Percentiles rank a stretch among this genome's conserved stretches.
These are phyloP conservation scores for Drosophila setifemur DNA, from an alignment of 1,140 invertebrate genomes.

Conservation along the genomic window DNA sequence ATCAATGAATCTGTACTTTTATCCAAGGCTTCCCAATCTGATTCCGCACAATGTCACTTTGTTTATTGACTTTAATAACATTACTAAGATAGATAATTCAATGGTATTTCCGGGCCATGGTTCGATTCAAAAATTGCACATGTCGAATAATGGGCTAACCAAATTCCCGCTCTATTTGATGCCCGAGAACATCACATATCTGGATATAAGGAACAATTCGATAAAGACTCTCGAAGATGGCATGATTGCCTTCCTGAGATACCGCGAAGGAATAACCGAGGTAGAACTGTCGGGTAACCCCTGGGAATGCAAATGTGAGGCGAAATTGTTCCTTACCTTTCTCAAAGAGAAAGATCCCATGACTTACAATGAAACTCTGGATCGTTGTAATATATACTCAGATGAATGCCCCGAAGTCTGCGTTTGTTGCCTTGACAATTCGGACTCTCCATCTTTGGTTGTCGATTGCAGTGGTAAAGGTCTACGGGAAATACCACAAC, in stretches of 20 bases:
- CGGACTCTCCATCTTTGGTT: not conserved
- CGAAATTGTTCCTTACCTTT: slow-evolving; percentile 1
- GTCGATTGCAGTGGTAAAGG: not conserved
- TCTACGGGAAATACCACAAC: not conserved
- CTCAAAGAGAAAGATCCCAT: not conserved
- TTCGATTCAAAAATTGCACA: not conserved
- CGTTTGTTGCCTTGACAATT: slow-evolving; percentile 5
- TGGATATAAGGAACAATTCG: slow-evolving; percentile 3
- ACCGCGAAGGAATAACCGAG: not conserved
- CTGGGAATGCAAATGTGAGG: not conserved
- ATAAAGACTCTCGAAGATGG: not conserved
- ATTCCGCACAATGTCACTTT: not conserved
- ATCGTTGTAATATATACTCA: not conserved
- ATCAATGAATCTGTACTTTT: not conserved
- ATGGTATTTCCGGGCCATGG: not conserved
- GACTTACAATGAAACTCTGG: not conserved
- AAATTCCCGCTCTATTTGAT: not conserved
- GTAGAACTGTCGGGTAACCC: slow-evolving; percentile 7
- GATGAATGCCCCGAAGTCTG: slow-evolving; percentile 3
- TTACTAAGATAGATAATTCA: not conserved
- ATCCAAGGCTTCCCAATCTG: not conserved
- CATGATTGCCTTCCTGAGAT: not conserved
- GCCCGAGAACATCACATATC: slow-evolving; percentile 1
- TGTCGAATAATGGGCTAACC: not conserved
- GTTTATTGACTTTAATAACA: not conserved